A percentile compares a stretch with the other conserved stretches of the same genome.
Conservation (phyloP, 2,888 invertebrate genomes). For the Phaonia tiefii region DNA sequence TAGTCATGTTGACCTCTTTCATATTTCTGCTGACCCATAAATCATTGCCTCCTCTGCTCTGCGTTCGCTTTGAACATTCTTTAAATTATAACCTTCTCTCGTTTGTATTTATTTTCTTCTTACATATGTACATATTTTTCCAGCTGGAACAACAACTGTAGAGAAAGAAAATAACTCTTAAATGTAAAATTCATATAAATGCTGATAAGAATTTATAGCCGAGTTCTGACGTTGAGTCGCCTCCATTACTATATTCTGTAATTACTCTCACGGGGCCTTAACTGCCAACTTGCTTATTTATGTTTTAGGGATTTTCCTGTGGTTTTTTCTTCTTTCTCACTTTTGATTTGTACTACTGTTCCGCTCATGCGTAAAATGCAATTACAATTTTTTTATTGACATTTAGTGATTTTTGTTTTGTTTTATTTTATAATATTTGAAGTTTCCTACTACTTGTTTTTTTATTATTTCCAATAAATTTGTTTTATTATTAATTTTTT, state of each 20-base stretch:
- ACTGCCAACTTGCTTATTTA: too few relatives aligned
- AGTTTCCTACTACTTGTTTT: background rate
- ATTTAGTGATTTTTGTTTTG: slow-evolving; percentile 31
- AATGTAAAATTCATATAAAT: too few relatives aligned
- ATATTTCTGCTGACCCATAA: slow-evolving; percentile 73
- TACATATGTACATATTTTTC: background rate
- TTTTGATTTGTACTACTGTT: background rate
- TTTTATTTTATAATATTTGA: slow-evolving; percentile 17
- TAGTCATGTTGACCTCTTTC: slow-evolving; percentile 73
- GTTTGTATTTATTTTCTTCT: too few relatives aligned
- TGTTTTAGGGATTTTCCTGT: too few relatives aligned
- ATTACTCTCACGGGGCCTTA: too few relatives aligned
- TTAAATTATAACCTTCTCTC: slow-evolving; percentile 23
- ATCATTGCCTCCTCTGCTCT: slow-evolving; percentile 9
- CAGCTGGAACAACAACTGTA: slow-evolving; percentile 9
- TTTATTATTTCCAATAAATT: background rate
- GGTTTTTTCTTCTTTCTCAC: background rate
- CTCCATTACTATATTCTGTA: too few relatives aligned
- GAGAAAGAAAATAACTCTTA: too few relatives aligned
- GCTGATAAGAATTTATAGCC: too few relatives aligned
- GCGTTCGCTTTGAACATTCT: slow-evolving; percentile 17
- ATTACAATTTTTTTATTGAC: slow-evolving; percentile 37
- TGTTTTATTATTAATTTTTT: slow-evolving; percentile 4
- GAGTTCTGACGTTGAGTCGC: too few relatives aligned
- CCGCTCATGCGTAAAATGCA: slow-evolving; percentile 34